phyloP scores from a whole-genome alignment of 1,140 invertebrate species.

The Orchesella cincta region DNA sequence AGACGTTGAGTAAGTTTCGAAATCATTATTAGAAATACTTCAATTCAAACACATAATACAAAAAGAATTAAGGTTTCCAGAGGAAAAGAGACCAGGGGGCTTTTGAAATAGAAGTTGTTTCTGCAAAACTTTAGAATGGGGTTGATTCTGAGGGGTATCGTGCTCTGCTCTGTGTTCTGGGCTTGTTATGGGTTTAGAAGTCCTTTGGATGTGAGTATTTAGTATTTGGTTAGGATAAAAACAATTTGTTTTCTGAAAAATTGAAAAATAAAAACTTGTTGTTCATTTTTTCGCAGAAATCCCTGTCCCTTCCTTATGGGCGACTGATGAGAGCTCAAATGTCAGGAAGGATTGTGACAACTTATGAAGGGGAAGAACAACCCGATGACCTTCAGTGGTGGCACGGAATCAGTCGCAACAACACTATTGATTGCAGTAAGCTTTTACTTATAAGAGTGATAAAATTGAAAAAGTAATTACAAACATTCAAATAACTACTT shows the following conservation, averaged over 20 bases:
- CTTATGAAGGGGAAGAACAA: background rate
- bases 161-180: background rate
- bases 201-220: constrained; percentile 10
- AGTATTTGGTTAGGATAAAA: background rate
- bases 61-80: background rate
- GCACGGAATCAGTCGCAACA: constrained; percentile 33
- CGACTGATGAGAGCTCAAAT: constrained; percentile 23
- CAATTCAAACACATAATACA: background rate
- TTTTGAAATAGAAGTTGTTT: background rate
- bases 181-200: background rate
- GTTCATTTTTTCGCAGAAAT: constrained; percentile 24
- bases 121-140: constrained; percentile 1
- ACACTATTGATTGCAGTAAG: constrained; percentile 40
- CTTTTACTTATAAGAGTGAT: too few species aligned
- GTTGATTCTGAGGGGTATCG: background rate
- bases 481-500: too few species aligned
- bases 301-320: constrained; percentile 34
- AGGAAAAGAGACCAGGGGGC: too few species aligned
- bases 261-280: background rate
- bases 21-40: too few species aligned
- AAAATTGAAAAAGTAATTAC: too few species aligned
- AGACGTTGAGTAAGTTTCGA: too few species aligned
- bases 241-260: background rate
- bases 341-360: constrained; percentile 9
- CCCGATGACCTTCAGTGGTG: constrained; percentile 32